phyloP scores from a whole-genome alignment of 2,113 vertebrate genomes.

The Pachyramphus minor region DNA sequence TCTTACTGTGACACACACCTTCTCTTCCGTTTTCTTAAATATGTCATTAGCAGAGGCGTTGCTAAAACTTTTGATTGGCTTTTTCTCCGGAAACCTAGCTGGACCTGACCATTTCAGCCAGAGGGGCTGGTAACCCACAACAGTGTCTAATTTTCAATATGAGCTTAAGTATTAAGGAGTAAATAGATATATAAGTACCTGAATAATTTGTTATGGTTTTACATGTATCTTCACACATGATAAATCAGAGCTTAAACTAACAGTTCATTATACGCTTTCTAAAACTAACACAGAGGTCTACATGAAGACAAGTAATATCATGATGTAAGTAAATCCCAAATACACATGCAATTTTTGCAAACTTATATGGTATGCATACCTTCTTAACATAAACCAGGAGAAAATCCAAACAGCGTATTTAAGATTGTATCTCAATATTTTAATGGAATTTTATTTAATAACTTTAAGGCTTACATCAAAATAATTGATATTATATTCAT shows the following conservation, averaged over 20 bases:
- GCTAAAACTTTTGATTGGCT: too few relatives aligned
- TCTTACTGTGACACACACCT: too few relatives aligned
- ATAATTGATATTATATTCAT: constrained; percentile 63
- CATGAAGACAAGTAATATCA: background rate
- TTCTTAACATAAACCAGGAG: background rate
- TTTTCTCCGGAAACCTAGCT: too few relatives aligned
- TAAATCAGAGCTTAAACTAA: background rate
- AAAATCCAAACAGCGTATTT: constrained; percentile 3
- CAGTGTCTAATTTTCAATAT: background rate
- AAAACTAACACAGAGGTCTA: background rate
- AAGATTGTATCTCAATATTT: constrained; percentile 36
- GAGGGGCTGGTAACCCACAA: too few relatives aligned
- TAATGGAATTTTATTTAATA: constrained; percentile 63
- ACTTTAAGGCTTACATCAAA: constrained; percentile 42
- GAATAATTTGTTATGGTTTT: background rate
- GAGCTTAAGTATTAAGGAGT: background rate
- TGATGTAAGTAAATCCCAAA: background rate
- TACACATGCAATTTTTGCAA: background rate
- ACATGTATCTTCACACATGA: background rate
- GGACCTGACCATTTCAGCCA: too few relatives aligned
- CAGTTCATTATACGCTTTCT: background rate
- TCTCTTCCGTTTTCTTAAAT: too few relatives aligned
- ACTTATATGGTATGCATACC: background rate
- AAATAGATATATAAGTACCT: background rate
- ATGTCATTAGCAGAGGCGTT: too few relatives aligned